Evolutionary conservation across 2,797 vertebrate genomes (phyloP), one percentile per base, ranked within the genome.

Genomic region (Nyctibius grandis): DNA sequence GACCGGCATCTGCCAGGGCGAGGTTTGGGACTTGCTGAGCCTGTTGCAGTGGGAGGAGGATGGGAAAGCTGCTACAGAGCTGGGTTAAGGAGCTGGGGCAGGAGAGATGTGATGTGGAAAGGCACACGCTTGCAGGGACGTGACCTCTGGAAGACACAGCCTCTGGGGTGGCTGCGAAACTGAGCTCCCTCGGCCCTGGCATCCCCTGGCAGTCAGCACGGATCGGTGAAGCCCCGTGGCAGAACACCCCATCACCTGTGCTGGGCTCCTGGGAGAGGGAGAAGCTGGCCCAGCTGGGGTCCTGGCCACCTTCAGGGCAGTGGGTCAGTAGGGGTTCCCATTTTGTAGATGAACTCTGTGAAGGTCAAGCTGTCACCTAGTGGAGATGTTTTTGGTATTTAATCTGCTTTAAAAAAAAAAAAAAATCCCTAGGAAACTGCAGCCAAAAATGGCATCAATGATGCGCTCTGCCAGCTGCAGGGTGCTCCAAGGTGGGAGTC

Each of bases 111-210:
- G 2, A 54, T 33, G 22, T 79, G 56, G 67, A 84, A 91, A 77
- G 76, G 34, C 28, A 64, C 29, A 38, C 0, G 3, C 12, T 44
- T 80, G 45, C 29, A 64, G 42, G 53, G 72, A 34, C 1, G 1
- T 81, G 92, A 82, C 74, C 89, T 85, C 80, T 92, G 85, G 61
- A 78, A 93, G 40, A 60, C 50, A 36, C 12, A 21, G 77, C 57
- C 54, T 11, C 3, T 50, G 87, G n/a, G 19, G 23, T 0, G 5
- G 23, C 83, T 76, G 82, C 5, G 22, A 93, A 91, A 75, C 78
- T 45, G 89, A 95, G 60, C 82, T 92, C 36, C 67, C 63, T 86
- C 11, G 0, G 72, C 65, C 34, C 74, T 63, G 74, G 48, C 75
- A 85, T 91, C 92, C 85, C 81, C 34, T 2, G 1, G 53, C 0